These are phyloP conservation scores for Hirtodrosophila cameraria DNA, from an alignment of 2,888 invertebrate genomes.

Conservation along the genomic window DNA sequence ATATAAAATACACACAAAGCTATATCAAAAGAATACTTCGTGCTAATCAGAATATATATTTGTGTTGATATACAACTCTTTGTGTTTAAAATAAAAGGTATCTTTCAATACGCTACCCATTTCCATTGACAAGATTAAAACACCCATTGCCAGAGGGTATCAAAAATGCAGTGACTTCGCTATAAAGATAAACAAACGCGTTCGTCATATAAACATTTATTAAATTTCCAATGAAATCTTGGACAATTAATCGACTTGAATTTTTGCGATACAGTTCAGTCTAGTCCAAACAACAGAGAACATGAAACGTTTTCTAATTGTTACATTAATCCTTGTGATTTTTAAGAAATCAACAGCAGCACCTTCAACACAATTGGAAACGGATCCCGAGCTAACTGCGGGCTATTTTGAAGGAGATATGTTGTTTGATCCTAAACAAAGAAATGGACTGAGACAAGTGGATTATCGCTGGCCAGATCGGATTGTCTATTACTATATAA, in stretches of 20 bases:
- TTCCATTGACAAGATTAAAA: too few species aligned
- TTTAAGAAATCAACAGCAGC: conserved; percentile 13
- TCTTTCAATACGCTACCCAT: too few species aligned
- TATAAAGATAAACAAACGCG: conserved; percentile 38
- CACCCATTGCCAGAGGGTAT: too few species aligned
- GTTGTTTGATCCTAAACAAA: conserved; percentile 85
- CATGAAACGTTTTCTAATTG: conserved; percentile 18
- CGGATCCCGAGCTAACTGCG: conserved; percentile 90
- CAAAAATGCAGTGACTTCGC: conserved; percentile 14
- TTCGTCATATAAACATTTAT: neutral
- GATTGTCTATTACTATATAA: conserved; percentile 86
- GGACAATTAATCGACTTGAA: too few species aligned
- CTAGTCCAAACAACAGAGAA: conserved; percentile 1
- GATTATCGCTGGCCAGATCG: conserved; percentile 87
- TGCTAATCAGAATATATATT: too few species aligned
- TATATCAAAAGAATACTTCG: too few species aligned
- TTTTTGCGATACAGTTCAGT: neutral
- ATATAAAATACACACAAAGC: too few species aligned
- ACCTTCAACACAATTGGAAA: conserved; percentile 20
- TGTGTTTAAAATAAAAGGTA: too few species aligned
- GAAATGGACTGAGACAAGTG: conserved; percentile 87
- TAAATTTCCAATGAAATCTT: neutral
- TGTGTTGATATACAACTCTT: too few species aligned
- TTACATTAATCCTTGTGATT: neutral
- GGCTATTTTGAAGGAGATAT: conserved; percentile 91